Conservation (phyloP, 2,888 invertebrate species). For the Molorchus minor region DNA sequence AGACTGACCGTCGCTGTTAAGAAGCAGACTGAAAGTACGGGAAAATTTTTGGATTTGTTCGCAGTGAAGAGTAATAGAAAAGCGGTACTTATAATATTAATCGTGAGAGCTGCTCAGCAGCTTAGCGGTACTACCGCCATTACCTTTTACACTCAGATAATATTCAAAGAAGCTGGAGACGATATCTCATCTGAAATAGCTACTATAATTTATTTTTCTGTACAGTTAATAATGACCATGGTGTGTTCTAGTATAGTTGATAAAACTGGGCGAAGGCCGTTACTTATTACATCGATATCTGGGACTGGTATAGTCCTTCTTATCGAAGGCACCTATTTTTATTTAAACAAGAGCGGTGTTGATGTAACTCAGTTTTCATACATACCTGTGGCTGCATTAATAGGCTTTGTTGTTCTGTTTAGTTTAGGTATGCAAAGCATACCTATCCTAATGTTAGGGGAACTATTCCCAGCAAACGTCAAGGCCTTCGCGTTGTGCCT, state of each 20-base stretch:
- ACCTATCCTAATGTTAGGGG: slow-evolving; percentile 65
- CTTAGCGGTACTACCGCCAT: slow-evolving; percentile 71
- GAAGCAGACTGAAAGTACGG: slow-evolving; percentile 63
- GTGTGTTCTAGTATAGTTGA: slow-evolving; percentile 70
- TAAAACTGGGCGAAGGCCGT: slow-evolving; percentile 65
- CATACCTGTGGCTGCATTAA: slow-evolving; percentile 63
- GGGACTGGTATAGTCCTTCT: slow-evolving; percentile 61
- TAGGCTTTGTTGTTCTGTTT: slow-evolving; percentile 64
- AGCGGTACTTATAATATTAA: slow-evolving; percentile 71
- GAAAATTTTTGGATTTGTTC: slow-evolving; percentile 67
- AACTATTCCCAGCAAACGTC: slow-evolving; percentile 67
- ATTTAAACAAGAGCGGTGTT: slow-evolving; percentile 56
- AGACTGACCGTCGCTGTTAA: slow-evolving; percentile 54
- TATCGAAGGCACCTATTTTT: slow-evolving; percentile 63
- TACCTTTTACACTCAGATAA: slow-evolving; percentile 69
- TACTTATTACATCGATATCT: slow-evolving; percentile 65
- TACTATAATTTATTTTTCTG: slow-evolving; percentile 59
- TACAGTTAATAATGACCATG: slow-evolving; percentile 67
- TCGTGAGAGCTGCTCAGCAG: slow-evolving; percentile 66
- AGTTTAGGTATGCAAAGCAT: slow-evolving; percentile 65
- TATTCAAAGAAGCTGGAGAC: slow-evolving; percentile 60
- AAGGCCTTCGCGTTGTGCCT: slow-evolving; percentile 68
- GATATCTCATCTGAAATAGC: slow-evolving; percentile 60
- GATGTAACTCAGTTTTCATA: slow-evolving; percentile 58
- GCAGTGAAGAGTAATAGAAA: slow-evolving; percentile 68